Conservation (phyloP, 1,140 invertebrate genomes). For the Ridgeia piscesae region DNA sequence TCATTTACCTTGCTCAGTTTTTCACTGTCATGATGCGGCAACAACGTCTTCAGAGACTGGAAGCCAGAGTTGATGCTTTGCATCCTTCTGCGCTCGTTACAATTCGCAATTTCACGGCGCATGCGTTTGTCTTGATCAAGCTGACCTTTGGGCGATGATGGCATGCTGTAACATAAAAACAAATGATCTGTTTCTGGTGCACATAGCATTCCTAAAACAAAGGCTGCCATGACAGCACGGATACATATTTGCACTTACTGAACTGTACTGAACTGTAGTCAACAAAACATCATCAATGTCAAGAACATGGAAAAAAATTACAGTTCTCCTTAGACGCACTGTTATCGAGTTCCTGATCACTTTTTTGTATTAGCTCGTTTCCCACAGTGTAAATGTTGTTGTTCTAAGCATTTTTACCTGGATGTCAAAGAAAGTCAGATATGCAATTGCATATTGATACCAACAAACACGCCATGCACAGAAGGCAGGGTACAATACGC, state of each 20-base stretch:
- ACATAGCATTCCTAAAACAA: neutral
- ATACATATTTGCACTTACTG: neutral
- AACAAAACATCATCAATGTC: too few species aligned
- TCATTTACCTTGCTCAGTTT: constrained; percentile 95
- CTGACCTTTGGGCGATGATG: constrained; percentile 22
- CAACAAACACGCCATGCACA: neutral
- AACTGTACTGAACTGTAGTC: too few species aligned
- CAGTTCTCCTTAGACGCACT: neutral
- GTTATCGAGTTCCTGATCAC: neutral
- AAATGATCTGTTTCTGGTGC: neutral
- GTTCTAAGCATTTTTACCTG: neutral
- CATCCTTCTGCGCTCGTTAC: constrained; percentile 97
- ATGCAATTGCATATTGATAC: neutral
- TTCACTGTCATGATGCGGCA: constrained; percentile 91
- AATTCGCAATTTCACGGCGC: constrained; percentile 97
- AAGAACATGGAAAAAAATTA: neutral
- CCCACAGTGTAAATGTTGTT: neutral
- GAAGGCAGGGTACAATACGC: too few species aligned
- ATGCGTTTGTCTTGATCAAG: constrained; percentile 89
- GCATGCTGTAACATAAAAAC: neutral
- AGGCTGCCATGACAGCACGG: neutral
- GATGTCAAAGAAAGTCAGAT: neutral
- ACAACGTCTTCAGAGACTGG: constrained; percentile 84
- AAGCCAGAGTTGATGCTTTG: constrained; percentile 99
- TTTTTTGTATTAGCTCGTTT: neutral